A percentile compares a stretch with the other conserved stretches of the same genome.
Evolutionary conservation across 1,140 invertebrate species (phyloP).

Genomic region (Drosophila saltans): DNA sequence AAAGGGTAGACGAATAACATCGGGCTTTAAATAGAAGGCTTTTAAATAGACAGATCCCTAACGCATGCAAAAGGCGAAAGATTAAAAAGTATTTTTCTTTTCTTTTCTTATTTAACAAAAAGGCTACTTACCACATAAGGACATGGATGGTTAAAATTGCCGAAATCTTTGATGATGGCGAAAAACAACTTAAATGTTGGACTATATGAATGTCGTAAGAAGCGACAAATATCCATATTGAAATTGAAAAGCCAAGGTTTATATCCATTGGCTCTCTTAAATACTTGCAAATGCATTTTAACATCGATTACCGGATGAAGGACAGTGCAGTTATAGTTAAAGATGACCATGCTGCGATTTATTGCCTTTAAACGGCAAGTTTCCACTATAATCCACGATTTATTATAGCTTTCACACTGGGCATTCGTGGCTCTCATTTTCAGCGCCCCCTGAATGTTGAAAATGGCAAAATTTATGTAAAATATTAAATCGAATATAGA

Average conservation of each 20-base stretch:
- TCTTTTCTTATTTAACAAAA: background rate
- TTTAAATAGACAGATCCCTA: too few relatives aligned
- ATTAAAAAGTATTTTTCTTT: too few relatives aligned
- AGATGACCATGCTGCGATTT: background rate
- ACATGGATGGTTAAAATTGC: constrained; percentile 36
- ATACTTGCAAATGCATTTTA: constrained; percentile 7
- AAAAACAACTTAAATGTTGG: background rate
- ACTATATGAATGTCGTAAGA: background rate
- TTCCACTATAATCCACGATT: constrained; percentile 25
- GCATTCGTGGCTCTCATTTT: too few relatives aligned
- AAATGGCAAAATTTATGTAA: background rate
- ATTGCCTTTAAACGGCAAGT: constrained; percentile 30
- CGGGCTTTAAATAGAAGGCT: too few relatives aligned
- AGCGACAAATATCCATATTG: constrained; percentile 17
- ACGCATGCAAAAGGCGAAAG: too few relatives aligned
- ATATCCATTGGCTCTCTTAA: constrained; percentile 26
- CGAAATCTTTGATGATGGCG: constrained; percentile 11
- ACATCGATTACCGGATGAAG: constrained; percentile 2
- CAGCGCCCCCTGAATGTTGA: background rate
- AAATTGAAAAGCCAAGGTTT: constrained; percentile 29
- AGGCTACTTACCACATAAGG: constrained; percentile 17
- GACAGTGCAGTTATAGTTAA: constrained; percentile 26
- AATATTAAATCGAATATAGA: too few relatives aligned
- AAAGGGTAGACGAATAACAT: too few relatives aligned
- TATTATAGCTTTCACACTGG: constrained; percentile 4